Evolutionary conservation across 2,797 vertebrate genomes (phyloP).

Genomic region (Neosalanx taihuensis): DNA sequence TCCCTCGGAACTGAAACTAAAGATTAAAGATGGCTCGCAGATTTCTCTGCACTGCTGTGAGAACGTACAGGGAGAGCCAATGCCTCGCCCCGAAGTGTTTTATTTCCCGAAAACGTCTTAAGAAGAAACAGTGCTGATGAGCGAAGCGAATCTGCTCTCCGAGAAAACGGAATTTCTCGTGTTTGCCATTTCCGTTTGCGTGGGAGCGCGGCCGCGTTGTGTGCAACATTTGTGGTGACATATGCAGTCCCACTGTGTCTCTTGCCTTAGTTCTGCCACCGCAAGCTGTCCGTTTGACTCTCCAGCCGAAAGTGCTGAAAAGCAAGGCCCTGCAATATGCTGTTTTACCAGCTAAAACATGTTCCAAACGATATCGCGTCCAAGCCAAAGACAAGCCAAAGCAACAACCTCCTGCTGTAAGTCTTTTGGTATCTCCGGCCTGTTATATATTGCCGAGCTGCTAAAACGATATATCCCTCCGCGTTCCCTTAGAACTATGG

Average conservation of each 20-base stretch:
- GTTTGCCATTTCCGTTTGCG: constrained; percentile 35
- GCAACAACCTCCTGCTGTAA: background rate
- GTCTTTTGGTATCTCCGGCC: background rate
- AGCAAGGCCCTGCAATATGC: constrained; percentile 17
- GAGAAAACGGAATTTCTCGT: constrained; percentile 20
- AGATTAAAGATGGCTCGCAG: too few relatives aligned
- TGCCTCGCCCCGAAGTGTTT: background rate
- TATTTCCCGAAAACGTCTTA: constrained; percentile 26
- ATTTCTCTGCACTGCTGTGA: too few relatives aligned
- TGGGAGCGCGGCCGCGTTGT: background rate
- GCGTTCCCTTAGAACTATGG: too few relatives aligned
- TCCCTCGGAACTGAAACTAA: too few relatives aligned
- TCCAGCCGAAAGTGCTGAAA: constrained; percentile 17
- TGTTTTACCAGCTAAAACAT: background rate
- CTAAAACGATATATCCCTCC: too few relatives aligned
- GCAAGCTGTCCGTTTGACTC: constrained; percentile 41
- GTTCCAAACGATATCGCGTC: background rate
- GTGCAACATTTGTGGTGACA: constrained; percentile 36
- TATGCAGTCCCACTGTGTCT: constrained; percentile 39
- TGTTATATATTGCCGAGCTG: background rate
- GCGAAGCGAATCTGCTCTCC: constrained; percentile 36
- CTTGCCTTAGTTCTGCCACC: constrained; percentile 27
- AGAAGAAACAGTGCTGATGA: constrained; percentile 63
- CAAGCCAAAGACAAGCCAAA: background rate
- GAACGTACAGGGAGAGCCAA: too few relatives aligned